Evolutionary conservation across 2,797 vertebrate genomes (phyloP), one percentile per base, ranked within the genome.

Genomic region (Platalea minor): DNA sequence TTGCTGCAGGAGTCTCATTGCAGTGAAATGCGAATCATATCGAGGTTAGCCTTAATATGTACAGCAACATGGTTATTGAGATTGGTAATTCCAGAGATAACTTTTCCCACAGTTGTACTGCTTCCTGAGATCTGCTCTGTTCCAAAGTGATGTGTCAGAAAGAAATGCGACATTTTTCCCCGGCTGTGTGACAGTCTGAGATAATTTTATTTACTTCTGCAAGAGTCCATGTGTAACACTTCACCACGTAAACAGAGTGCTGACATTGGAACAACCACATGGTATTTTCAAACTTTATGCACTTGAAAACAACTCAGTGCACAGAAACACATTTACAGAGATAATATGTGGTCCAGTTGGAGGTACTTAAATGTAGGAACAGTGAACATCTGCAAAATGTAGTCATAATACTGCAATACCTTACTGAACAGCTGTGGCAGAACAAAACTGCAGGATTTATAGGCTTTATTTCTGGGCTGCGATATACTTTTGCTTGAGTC

Each of bases 121-220:
- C 72, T 86, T 90, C 69, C 77, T 77, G 80, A 91, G 75, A 35
- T 53, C 24, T 75, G 11, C 39, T 93, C 29, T 83, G 12, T 69
- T 93, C 76, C 65, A 57, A 85, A 87, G 35, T 15, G 50, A 65
- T 50, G 67, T 67, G 60, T 84, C 72, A 75, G 68, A 78, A 80
- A 88, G 60, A 92, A 85, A 85, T 33, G 54, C 0, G 10, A 63
- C 75, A 19, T 92, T 85, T 85, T 93, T 77, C 24, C 46, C 75
- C 0, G 0, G 11, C 64, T 68, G 9, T 88, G 50, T 86, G 87
- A 41, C n/a, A 69, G 37, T 25, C 45, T 86, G 54, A 90, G 77
- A 85, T 89, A 73, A 83, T 91, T 92, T 85, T 93, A 76, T 94
- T 96, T 92, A 89, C 65, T 96, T 83, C 45, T 82, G 17, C 0